Evolutionary conservation across 2,797 vertebrate species (phyloP).

Genomic region (Erethizon dorsatum): DNA sequence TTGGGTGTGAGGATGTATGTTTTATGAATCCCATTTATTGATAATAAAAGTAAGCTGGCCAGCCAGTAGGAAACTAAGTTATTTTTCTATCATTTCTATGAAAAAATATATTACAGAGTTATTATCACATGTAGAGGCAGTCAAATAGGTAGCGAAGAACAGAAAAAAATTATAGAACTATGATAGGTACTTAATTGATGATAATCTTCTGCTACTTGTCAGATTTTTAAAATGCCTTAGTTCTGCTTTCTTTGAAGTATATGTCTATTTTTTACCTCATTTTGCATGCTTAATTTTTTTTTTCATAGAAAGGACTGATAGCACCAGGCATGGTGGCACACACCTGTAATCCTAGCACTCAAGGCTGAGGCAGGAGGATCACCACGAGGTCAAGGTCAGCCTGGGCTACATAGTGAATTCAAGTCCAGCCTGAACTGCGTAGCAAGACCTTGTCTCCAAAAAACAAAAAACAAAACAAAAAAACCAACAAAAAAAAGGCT

Average conservation of each 20-base stretch:
- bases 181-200: neutral
- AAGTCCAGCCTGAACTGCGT: too few species aligned
- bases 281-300: slow-evolving; percentile 25
- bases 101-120: slow-evolving; percentile 30
- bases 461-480: too few species aligned
- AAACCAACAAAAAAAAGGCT: too few species aligned
- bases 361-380: too few species aligned
- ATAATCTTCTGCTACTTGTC: neutral
- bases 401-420: too few species aligned
- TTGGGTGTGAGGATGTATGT: neutral
- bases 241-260: neutral
- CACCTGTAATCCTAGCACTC: too few species aligned
- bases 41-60: neutral
- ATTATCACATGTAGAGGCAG: neutral
- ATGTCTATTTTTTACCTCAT: neutral
- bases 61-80: neutral
- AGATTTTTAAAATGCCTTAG: neutral
- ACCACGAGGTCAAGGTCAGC: too few species aligned
- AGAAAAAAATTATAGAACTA: neutral
- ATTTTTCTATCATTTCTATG: slow-evolving; percentile 24
- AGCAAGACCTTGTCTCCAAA: too few species aligned
- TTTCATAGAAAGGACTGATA: neutral
- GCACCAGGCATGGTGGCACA: neutral
- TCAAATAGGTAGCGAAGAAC: neutral
- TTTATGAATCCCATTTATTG: neutral